Conservation (phyloP, 2,797 vertebrate genomes). For the Rhinichthys osculus region DNA sequence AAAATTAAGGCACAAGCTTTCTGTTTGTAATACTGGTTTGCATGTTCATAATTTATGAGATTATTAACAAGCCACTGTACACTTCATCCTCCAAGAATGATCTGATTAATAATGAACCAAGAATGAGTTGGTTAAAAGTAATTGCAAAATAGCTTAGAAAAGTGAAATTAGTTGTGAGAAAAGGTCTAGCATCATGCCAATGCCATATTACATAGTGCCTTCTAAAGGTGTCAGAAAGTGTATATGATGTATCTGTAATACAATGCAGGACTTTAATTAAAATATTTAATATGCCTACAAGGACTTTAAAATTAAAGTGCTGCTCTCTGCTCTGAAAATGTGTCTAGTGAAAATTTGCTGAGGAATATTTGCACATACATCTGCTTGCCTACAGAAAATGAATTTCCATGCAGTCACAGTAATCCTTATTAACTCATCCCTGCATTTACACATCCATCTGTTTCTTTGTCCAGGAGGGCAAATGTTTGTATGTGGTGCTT, state of each 20-base stretch:
- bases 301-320: not conserved
- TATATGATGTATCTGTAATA: not conserved
- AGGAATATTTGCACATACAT: not conserved
- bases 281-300: not conserved
- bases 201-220: not conserved
- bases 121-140: not conserved
- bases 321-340: not conserved
- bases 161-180: not conserved
- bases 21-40: not conserved
- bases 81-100: not conserved
- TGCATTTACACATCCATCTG: not conserved
- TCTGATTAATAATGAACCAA: not conserved
- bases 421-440: not conserved
- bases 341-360: not conserved
- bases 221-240: not conserved
- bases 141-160: not conserved
- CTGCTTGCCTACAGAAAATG: not conserved
- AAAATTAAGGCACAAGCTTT: not conserved
- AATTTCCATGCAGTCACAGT: not conserved
- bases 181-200: not conserved
- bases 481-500: conserved; percentile 92
- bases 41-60: not conserved
- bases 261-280: not conserved
- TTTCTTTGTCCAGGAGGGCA: conserved; percentile 85
- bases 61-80: not conserved